Conservation (phyloP, 1,140 invertebrate genomes). For the Dendrolimus punctatus region DNA sequence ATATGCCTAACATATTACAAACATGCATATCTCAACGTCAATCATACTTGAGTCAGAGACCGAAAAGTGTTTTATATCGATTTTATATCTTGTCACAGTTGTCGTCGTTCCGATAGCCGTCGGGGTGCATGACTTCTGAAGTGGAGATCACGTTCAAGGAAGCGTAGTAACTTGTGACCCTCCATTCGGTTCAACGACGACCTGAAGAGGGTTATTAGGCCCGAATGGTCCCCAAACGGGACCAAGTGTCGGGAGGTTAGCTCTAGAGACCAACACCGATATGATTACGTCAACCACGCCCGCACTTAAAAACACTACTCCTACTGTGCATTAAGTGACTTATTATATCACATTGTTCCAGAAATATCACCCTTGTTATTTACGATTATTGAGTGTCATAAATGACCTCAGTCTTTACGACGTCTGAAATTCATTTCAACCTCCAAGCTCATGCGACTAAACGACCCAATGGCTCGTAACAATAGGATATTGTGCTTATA, state of each 20-base stretch:
- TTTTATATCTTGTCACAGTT: slow-evolving; percentile 7
- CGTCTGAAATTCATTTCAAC: slow-evolving; percentile 21
- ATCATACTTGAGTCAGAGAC: no score
- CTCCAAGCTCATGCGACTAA: not conserved
- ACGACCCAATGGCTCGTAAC: no score
- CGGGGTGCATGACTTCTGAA: slow-evolving; percentile 12
- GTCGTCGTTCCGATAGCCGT: slow-evolving; percentile 6
- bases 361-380: slow-evolving; percentile 16
- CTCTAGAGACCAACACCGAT: no score
- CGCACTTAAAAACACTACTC: slow-evolving; percentile 3
- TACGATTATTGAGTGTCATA: slow-evolving; percentile 27
- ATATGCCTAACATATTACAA: no score
- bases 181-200: slow-evolving; percentile 11
- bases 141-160: slow-evolving; percentile 18
- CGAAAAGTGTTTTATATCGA: slow-evolving; percentile 1
- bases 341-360: slow-evolving; percentile 7
- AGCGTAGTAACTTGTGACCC: slow-evolving; percentile 10
- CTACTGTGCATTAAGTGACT: slow-evolving; percentile 3
- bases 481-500: no score
- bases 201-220: slow-evolving; percentile 12
- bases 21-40: no score
- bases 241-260: not conserved
- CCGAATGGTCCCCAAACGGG: slow-evolving; percentile 3
- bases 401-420: slow-evolving; percentile 20
- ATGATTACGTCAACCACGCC: slow-evolving; percentile 3